A percentile compares a stretch with the other conserved stretches of the same genome.
These are phyloP conservation scores for Dissostichus mawsoni DNA, from an alignment of 2,113 vertebrate species.

Conservation along the genomic window DNA sequence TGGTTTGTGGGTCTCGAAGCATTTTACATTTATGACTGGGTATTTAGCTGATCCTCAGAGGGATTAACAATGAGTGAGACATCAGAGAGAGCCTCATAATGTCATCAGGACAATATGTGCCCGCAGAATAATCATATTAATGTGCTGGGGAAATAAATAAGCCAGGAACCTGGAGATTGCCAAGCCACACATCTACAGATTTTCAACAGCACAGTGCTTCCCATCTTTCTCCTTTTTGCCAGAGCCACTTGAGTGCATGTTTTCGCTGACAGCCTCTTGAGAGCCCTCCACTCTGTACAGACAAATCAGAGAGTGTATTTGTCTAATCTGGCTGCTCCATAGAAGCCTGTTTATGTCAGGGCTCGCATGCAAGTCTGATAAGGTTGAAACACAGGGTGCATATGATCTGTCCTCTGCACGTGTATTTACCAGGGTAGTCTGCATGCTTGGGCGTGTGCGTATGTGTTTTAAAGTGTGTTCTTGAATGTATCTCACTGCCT, in stretches of 20 bases:
- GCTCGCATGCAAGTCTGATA: slow-evolving; percentile 29
- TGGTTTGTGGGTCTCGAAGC: slow-evolving; percentile 46
- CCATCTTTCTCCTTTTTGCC: slow-evolving; percentile 20
- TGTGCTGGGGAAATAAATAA: slow-evolving; percentile 36
- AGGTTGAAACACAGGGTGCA: slow-evolving; percentile 24
- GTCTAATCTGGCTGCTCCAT: slow-evolving; percentile 46
- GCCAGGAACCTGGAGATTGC: slow-evolving; percentile 35
- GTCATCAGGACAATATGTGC: slow-evolving; percentile 27
- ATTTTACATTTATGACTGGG: slow-evolving; percentile 58
- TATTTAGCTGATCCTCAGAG: slow-evolving; percentile 20
- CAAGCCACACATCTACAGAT: slow-evolving; percentile 55
- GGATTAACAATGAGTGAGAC: slow-evolving; percentile 28
- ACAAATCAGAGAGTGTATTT: slow-evolving; percentile 33
- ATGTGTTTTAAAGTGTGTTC: slow-evolving; percentile 29
- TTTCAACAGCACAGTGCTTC: slow-evolving; percentile 18
- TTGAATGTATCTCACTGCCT: slow-evolving; percentile 52
- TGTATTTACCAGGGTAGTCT: slow-evolving; percentile 33
- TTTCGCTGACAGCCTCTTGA: slow-evolving; percentile 50
- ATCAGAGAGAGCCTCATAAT: slow-evolving; percentile 9
- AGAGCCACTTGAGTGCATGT: slow-evolving; percentile 42
- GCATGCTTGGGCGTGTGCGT: slow-evolving; percentile 18
- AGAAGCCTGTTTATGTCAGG: slow-evolving; percentile 56
- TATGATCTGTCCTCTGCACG: slow-evolving; percentile 26
- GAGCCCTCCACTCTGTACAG: neutral
- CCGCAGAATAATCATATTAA: slow-evolving; percentile 26